Evolutionary conservation across 2,797 vertebrate species (phyloP).

Genomic region (Ceyx erithaca): DNA sequence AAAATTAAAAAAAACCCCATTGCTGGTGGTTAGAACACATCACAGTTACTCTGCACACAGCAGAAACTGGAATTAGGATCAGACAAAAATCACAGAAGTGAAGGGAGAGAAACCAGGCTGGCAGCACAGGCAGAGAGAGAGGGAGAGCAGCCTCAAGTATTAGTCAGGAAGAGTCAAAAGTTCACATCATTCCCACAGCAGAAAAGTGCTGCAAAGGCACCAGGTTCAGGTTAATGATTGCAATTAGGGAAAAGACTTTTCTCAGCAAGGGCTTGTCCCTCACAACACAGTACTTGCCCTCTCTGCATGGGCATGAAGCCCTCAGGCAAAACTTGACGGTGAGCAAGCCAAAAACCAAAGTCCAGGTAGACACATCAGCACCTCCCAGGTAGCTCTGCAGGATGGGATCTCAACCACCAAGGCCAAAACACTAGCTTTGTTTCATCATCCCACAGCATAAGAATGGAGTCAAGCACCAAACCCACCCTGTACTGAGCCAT

Average conservation of each 20-base stretch:
- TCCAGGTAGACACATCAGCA: not conserved
- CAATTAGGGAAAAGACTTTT: not conserved
- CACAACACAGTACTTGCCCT: not conserved
- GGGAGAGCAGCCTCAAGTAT: not conserved
- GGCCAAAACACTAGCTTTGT: not conserved
- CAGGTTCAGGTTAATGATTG: not conserved
- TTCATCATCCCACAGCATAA: fast-evolving
- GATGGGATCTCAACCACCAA: not conserved
- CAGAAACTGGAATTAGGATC: not conserved
- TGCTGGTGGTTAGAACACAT: not conserved
- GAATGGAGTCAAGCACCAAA: not conserved
- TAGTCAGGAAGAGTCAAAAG: constrained; percentile 38
- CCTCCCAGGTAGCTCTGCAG: not conserved
- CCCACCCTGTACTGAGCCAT: fast-evolving
- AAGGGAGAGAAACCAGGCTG: not conserved
- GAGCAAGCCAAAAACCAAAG: not conserved
- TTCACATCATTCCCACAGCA: constrained; percentile 1
- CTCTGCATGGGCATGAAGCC: fast-evolving
- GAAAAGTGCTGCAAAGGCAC: not conserved
- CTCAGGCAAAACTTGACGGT: not conserved
- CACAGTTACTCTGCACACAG: not conserved
- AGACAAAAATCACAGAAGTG: not conserved
- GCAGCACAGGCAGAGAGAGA: not conserved
- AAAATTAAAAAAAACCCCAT: not conserved
- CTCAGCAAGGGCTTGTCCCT: not conserved